Evolutionary conservation across 2,888 invertebrate species (phyloP).

Genomic region (Baronia brevicornis): DNA sequence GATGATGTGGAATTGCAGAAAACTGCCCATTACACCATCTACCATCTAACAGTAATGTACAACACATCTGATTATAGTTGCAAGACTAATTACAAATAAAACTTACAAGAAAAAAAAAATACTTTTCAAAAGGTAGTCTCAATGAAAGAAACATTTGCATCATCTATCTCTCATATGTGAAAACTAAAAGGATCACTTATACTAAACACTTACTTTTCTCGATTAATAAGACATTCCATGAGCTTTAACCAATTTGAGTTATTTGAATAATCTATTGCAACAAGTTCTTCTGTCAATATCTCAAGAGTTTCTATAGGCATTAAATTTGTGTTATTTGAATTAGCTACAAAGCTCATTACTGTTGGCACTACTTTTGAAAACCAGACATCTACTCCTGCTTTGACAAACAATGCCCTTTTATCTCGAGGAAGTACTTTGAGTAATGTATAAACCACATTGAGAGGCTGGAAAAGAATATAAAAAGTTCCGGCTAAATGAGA

Average conservation of each 20-base stretch:
- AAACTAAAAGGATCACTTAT: constrained; percentile 2
- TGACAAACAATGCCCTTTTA: constrained; percentile 42
- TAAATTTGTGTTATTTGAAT: constrained; percentile 11
- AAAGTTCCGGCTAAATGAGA: no score
- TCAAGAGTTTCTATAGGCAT: constrained; percentile 47
- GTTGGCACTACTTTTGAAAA: constrained; percentile 61
- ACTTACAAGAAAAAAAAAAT: constrained; percentile 4
- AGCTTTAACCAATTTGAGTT: constrained; percentile 52
- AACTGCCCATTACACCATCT: no score
- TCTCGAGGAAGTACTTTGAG: constrained; percentile 42
- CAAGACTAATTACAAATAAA: constrained; percentile 2
- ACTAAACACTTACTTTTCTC: constrained; percentile 41
- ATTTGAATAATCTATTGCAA: constrained; percentile 45
- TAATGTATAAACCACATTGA: constrained; percentile 46
- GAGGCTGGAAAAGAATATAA: constrained; percentile 44
- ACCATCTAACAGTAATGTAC: not conserved
- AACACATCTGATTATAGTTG: no score
- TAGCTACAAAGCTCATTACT: constrained; percentile 31
- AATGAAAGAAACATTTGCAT: no score
- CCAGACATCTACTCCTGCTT: constrained; percentile 61
- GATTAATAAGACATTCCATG: constrained; percentile 46
- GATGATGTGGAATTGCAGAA: no score
- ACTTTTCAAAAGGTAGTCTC: not conserved
- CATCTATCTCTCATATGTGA: constrained; percentile 5
- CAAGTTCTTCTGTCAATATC: constrained; percentile 49